Evolutionary conservation across 1,140 invertebrate species (phyloP).

Genomic region (Muscidifurax raptorellus): DNA sequence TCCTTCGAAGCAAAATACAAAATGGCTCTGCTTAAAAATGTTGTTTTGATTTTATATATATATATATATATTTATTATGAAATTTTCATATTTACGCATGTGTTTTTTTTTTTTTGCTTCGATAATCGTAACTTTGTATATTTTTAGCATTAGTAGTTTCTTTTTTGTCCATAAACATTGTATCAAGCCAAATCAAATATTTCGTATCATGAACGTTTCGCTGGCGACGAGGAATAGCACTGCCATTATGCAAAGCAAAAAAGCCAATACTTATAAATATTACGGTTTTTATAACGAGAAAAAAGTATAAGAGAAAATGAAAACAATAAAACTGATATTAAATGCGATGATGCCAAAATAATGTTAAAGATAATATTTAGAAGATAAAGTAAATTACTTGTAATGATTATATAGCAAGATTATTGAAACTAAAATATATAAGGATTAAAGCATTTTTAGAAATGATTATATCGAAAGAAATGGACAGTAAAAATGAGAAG

Average conservation of each 20-base stretch:
- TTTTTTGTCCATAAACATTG: slow-evolving; percentile 47
- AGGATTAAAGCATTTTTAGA: slow-evolving; percentile 59
- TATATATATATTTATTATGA: too few relatives aligned
- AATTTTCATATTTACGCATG: slow-evolving; percentile 6
- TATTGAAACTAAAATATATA: slow-evolving; percentile 63
- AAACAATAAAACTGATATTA: slow-evolving; percentile 57
- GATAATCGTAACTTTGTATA: slow-evolving; percentile 52
- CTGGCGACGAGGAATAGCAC: slow-evolving; percentile 35
- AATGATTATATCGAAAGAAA: slow-evolving; percentile 50
- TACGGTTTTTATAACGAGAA: slow-evolving; percentile 58
- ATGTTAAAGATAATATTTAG: slow-evolving; percentile 72
- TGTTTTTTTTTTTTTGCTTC: slow-evolving; percentile 44
- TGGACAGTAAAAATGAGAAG: slow-evolving; percentile 52
- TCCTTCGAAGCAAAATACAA: slow-evolving; percentile 26
- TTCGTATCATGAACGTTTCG: slow-evolving; percentile 37
- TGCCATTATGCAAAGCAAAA: slow-evolving; percentile 50
- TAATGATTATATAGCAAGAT: slow-evolving; percentile 62
- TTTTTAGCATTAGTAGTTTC: slow-evolving; percentile 42
- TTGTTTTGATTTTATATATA: background rate
- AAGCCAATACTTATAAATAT: slow-evolving; percentile 46
- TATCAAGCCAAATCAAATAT: slow-evolving; percentile 17
- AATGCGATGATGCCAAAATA: slow-evolving; percentile 75
- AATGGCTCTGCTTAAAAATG: slow-evolving; percentile 10
- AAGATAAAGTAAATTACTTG: slow-evolving; percentile 60
- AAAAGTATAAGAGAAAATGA: slow-evolving; percentile 43